Base-by-base conservation (phyloP, 2,888 invertebrate species). In the Synergus itoensis region DNA sequence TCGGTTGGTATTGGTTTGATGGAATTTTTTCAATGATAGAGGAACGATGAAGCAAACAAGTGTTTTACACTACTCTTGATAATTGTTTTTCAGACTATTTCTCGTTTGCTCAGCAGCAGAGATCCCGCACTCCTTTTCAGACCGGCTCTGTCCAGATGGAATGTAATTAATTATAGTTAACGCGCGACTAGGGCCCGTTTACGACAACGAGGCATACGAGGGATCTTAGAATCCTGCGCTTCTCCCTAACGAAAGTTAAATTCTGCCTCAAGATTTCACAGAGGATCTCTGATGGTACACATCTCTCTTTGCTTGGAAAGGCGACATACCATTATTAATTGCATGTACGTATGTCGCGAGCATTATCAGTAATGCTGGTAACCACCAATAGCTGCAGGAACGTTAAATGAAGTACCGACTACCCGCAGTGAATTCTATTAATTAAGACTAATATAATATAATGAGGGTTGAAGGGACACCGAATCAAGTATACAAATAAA, bases 401-500 rank as follows among this genome's bases (percentile, higher is more conserved):
- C 28, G 67, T 69, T 69, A 69, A 69, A 45, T 45, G 67, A 18
- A 69, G 28, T 48, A 69, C 67, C 41, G 21, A 69, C 79, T 67
- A 76, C 76, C 77, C 80, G 64, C 77, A 69, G 73, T 67, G 77
- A 79, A 80, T 82, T 76, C 79, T 76, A 83, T 82, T 81, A 81
- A 83, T 83, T 82, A 80, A 79, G 76, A 80, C 63, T 78, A 81
- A 83, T 82, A 69, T 69, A 45, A 69, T 45, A 69, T 69, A 69
- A 69, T 69, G 67, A 69, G 45, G 43, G 45, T 69, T 21, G 45
- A 8, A 48, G 43, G 45, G 67, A 69, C 67, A 67, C 43, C 43
- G 8, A 11, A 41, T 18, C 21, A 43, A 67, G 65, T 43, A 43
- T 21, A 67, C 16, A 21, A 67, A 43, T 67, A 67, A 67, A 67